These are phyloP conservation scores for Bubo bubo DNA, from an alignment of 2,113 vertebrate species.

Conservation along the genomic window DNA sequence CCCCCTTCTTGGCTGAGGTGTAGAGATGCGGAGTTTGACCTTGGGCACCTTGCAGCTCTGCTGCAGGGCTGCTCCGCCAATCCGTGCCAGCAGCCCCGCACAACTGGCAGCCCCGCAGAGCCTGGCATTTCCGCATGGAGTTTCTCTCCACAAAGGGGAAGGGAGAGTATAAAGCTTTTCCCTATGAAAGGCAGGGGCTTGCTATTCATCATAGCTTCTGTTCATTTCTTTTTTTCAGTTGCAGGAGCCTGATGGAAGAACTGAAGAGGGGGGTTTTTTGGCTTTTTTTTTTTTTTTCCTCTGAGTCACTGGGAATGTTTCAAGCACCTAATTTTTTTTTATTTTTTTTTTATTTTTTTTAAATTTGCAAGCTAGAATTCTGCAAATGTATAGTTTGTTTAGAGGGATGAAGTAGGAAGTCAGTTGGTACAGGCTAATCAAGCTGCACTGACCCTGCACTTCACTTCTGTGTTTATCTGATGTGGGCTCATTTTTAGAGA, in stretches of 20 bases:
- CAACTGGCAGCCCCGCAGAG: background rate
- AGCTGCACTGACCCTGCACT: background rate
- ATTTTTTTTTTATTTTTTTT: too few species aligned
- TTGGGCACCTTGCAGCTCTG: background rate
- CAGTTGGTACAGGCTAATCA: background rate
- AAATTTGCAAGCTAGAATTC: background rate
- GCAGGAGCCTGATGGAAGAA: background rate
- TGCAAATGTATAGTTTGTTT: background rate
- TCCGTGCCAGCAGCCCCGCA: rapidly evolving
- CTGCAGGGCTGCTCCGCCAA: background rate
- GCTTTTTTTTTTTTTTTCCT: background rate
- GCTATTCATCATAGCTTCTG: background rate
- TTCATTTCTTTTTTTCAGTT: background rate
- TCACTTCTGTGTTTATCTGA: background rate
- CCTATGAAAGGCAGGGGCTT: background rate
- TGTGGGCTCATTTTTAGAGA: background rate
- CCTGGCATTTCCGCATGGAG: rapidly evolving
- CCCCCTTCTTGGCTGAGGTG: background rate
- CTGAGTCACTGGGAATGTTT: background rate
- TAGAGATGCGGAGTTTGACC: background rate
- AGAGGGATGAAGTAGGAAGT: background rate
- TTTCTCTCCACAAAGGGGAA: background rate
- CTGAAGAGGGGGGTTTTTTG: background rate
- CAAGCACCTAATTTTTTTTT: background rate
- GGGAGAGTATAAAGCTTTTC: background rate